A percentile compares a stretch with the other conserved stretches of the same genome.
Evolutionary conservation across 2,888 invertebrate species (phyloP).

Genomic region (Brachyptera risi): DNA sequence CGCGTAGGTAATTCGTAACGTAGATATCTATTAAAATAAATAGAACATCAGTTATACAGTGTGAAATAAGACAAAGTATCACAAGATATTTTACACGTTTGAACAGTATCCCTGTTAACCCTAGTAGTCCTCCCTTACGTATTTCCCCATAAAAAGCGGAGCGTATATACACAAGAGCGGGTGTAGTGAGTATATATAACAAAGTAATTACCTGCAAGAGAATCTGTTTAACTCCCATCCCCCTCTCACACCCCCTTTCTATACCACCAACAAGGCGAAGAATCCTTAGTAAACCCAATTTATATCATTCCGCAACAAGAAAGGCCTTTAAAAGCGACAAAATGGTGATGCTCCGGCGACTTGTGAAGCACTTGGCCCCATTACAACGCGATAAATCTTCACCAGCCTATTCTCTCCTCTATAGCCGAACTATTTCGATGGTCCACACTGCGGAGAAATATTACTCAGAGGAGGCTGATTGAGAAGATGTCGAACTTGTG

Average conservation of each 20-base stretch:
- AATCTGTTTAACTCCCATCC: slow-evolving; percentile 22
- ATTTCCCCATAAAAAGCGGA: neutral
- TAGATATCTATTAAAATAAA: neutral
- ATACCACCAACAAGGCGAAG: slow-evolving; percentile 20
- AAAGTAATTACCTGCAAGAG: slow-evolving; percentile 26
- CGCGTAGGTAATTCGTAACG: neutral
- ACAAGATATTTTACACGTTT: neutral
- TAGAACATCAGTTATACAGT: neutral
- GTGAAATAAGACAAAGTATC: neutral
- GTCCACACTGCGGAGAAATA: slow-evolving; percentile 3
- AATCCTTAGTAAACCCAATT: slow-evolving; percentile 43
- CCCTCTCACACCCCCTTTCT: slow-evolving; percentile 1
- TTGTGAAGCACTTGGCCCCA: slow-evolving; percentile 60
- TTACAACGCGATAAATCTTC: slow-evolving; percentile 58
- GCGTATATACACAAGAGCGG: neutral
- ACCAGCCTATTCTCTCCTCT: slow-evolving; percentile 32
- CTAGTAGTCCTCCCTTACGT: neutral
- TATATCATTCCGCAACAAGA: slow-evolving; percentile 47
- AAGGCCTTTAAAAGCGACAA: slow-evolving; percentile 49
- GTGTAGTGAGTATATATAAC: slow-evolving; percentile 26
- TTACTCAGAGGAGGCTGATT: slow-evolving; percentile 7
- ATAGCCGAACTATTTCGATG: slow-evolving; percentile 1
- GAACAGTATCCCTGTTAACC: neutral
- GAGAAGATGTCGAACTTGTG: slow-evolving; percentile 8
- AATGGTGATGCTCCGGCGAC: slow-evolving; percentile 57